Percentiles rank a stretch among this genome's conserved stretches.
Evolutionary conservation across 1,140 invertebrate species (phyloP).

Genomic region (Drosophila bipectinata): DNA sequence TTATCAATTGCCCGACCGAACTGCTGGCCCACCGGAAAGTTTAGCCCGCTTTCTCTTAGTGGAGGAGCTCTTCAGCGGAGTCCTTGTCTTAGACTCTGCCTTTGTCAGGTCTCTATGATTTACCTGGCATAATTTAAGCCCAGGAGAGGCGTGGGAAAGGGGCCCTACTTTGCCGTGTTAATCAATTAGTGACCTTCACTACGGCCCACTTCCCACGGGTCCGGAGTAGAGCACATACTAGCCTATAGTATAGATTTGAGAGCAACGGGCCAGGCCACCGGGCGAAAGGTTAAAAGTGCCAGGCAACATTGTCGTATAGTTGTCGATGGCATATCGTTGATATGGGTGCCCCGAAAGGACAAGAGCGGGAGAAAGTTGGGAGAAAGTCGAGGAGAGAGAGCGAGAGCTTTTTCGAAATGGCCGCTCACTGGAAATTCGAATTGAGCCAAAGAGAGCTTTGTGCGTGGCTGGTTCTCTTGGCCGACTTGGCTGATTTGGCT

Average conservation of each 20-base stretch:
- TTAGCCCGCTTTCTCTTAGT: not conserved
- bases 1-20: slow-evolving; percentile 66
- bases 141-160: not conserved
- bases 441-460: slow-evolving; percentile 54
- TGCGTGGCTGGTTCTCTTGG: slow-evolving; percentile 21
- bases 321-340: slow-evolving; percentile 44
- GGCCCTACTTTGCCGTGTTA: slow-evolving; percentile 43
- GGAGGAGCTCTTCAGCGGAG: slow-evolving; percentile 1
- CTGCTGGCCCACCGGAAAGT: slow-evolving; percentile 10
- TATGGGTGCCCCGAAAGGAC: slow-evolving; percentile 6
- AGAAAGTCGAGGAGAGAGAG: slow-evolving; percentile 7
- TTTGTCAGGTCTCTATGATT: slow-evolving; percentile 4
- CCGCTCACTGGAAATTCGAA: slow-evolving; percentile 64
- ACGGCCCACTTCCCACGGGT: slow-evolving; percentile 37
- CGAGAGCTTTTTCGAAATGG: slow-evolving; percentile 50
- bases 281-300: slow-evolving; percentile 78
- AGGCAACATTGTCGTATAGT: slow-evolving; percentile 59
- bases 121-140: slow-evolving; percentile 18
- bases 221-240: slow-evolving; percentile 16
- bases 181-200: slow-evolving; percentile 81
- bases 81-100: slow-evolving; percentile 18
- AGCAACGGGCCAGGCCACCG: slow-evolving; percentile 20
- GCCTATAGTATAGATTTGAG: slow-evolving; percentile 55
- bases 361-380: slow-evolving; percentile 8
- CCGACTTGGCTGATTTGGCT: slow-evolving; percentile 10